Evolutionary conservation across 2,888 invertebrate genomes (phyloP).

Genomic region (Acrobasis suavella): DNA sequence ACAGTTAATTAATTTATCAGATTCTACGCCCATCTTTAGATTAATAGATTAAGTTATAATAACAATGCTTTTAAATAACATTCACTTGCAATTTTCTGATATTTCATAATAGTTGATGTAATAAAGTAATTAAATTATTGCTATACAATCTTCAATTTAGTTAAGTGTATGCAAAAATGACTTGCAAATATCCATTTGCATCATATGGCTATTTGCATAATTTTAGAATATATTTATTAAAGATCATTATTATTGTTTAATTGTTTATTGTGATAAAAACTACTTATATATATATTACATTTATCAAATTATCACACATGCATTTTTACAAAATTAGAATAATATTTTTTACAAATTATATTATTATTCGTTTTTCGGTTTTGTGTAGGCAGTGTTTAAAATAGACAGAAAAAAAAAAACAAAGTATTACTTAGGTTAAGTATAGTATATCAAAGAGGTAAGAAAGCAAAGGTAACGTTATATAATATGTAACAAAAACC

Average conservation of each 20-base stretch:
- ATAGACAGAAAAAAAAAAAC: not conserved
- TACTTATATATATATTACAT: no score
- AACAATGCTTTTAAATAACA: conserved; percentile 8
- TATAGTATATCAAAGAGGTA: no score
- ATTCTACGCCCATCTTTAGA: not conserved
- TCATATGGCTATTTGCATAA: conserved; percentile 6
- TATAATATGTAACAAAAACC: no score
- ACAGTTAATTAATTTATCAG: conserved; percentile 4
- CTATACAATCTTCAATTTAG: not conserved
- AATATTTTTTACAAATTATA: no score
- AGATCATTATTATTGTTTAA: no score
- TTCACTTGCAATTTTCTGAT: not conserved
- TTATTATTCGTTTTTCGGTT: not conserved
- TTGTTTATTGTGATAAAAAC: no score
- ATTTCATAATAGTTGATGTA: not conserved
- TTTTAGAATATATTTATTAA: not conserved
- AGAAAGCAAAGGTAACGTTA: no score
- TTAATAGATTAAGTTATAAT: conserved; percentile 7
- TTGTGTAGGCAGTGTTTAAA: not conserved
- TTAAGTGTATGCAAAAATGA: conserved; percentile 4
- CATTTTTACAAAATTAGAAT: no score
- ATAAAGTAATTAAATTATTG: not conserved
- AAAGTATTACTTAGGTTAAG: no score
- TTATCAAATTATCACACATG: no score
- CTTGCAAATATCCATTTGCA: conserved; percentile 6